Conservation (phyloP, 1,140 invertebrate genomes). For the Platorchestia sp. region DNA sequence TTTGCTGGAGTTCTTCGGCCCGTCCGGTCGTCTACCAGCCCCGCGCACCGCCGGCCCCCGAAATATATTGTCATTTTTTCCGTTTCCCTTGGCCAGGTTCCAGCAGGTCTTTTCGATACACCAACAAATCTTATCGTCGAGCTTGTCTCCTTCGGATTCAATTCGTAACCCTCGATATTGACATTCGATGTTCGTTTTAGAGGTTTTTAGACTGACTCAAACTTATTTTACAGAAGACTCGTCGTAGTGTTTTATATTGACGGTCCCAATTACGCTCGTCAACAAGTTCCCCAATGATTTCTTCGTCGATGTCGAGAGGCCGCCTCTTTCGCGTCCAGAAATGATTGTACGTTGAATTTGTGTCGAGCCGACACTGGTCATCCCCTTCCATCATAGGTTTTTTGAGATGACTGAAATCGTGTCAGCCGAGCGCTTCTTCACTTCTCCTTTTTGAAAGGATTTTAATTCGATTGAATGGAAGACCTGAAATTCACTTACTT, state of each 20-base stretch:
- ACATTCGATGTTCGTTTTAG: conserved; percentile 33
- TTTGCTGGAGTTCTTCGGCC: not conserved
- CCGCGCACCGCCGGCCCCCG: not conserved
- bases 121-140: conserved; percentile 42
- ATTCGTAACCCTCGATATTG: conserved; percentile 48
- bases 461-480: not conserved
- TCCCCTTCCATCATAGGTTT: conserved; percentile 1
- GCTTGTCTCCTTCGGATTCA: conserved; percentile 22
- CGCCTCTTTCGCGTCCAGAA: not conserved
- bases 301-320: conserved; percentile 35
- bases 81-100: not conserved
- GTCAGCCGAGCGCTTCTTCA: not conserved
- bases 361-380: not conserved
- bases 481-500: not conserved
- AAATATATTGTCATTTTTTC: not conserved
- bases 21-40: not conserved
- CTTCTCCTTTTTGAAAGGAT: conserved; percentile 1
- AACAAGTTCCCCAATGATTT: conserved; percentile 41
- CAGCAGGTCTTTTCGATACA: conserved; percentile 18
- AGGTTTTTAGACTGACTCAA: not conserved
- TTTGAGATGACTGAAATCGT: conserved; percentile 1
- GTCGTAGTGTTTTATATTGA: conserved; percentile 23
- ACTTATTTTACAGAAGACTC: conserved; percentile 30
- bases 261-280: conserved; percentile 33
- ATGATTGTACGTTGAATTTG: conserved; percentile 36